Base-by-base conservation (phyloP, 2,888 invertebrate species). In the Sisyra terminalis region DNA sequence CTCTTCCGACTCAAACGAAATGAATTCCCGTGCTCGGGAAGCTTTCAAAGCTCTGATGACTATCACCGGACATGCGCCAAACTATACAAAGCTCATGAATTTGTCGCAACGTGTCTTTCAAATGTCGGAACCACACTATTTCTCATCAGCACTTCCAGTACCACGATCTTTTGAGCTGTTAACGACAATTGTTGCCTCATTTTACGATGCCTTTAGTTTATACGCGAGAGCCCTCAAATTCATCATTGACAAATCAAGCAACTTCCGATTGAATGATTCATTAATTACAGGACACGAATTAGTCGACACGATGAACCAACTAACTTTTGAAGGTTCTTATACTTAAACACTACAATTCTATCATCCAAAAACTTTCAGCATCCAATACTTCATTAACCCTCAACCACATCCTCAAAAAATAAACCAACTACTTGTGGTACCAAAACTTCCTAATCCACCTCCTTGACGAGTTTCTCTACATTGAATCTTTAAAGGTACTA, bases 121-220 rank as follows among this genome's bases (percentile, higher is more conserved):
- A 15, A 58, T 56, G 30, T 14, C 16, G 6, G 14, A 7, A 31
- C 8, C 17, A 34, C 14, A 16, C 30, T 2, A 11, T 9, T 6
- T 3, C 3, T 9, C 9, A 6, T 31, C 7, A 42, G 42, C 16
- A 10, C 7, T 24, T n/a, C n/a, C n/a, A 35, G 15, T 8, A 13
- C 78, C 51, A 75, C 72, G 42, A 77, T 24, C 24, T 3, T 24
- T 24, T 24, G 37, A 78, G 49, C 75, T 86, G 51, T 86, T 93
- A 32, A 90, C 90, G 46, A 86, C 88, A 30, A 92, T 89, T 61
- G 90, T 92, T 41, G 87, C 88, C 1, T 92, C 94, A 2, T 90
- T 97, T 63, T 93, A 94, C 63, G 96, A 98, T 55, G 94, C 94
- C 0, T 89, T 97, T 9, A 69, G 96, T 0, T 73, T 98, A 30